These are phyloP conservation scores for Neoascia interrupta DNA, from an alignment of 2,888 invertebrate genomes.

Conservation along the genomic window DNA sequence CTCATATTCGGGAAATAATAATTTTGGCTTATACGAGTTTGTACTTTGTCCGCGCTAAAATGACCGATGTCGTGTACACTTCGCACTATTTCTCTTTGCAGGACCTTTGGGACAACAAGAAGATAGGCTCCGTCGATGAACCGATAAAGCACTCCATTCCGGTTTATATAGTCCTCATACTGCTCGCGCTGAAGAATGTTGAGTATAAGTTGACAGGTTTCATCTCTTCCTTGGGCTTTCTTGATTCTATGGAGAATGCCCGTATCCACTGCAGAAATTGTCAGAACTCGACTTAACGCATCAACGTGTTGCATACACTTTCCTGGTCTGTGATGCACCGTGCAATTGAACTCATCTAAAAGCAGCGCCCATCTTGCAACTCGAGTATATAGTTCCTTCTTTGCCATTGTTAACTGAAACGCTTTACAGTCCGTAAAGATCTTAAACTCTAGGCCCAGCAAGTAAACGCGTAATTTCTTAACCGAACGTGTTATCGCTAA, in stretches of 20 bases:
- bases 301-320: constrained; percentile 52
- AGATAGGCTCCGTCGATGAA: constrained; percentile 41
- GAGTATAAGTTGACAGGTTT: constrained; percentile 22
- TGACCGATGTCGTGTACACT: constrained; percentile 14
- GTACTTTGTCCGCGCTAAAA: constrained; percentile 4
- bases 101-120: constrained; percentile 20
- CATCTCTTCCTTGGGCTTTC: constrained; percentile 38
- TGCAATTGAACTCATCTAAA: constrained; percentile 19
- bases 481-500: constrained; percentile 72
- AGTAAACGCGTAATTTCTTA: constrained; percentile 71
- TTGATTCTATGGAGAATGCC: constrained; percentile 14
- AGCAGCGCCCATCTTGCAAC: constrained; percentile 71
- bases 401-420: constrained; percentile 70
- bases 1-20: neutral
- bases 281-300: constrained; percentile 25
- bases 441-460: constrained; percentile 63
- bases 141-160: constrained; percentile 29
- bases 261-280: neutral
- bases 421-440: constrained; percentile 72
- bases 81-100: constrained; percentile 20
- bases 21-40: neutral
- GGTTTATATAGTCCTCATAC: too few species aligned
- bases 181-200: constrained; percentile 27
- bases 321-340: constrained; percentile 38
- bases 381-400: too few species aligned